phyloP scores from a whole-genome alignment of 2,797 vertebrate genomes.

The Sebastes taczanowskii region DNA sequence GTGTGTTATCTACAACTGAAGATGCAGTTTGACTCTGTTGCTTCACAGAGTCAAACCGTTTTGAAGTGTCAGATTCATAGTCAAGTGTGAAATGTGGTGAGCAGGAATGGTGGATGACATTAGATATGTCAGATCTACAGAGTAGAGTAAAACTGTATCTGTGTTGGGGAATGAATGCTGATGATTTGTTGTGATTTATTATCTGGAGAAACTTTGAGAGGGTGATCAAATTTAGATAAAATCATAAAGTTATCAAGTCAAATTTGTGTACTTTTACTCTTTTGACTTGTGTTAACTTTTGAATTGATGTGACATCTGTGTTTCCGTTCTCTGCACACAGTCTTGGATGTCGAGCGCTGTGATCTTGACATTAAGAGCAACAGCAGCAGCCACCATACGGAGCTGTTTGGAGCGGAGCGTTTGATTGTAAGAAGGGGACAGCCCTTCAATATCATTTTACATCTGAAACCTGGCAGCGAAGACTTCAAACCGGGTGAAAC shows the following conservation, averaged over 20 bases:
- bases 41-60: background rate
- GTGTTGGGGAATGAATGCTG: background rate
- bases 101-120: conserved; percentile 9
- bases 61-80: background rate
- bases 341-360: conserved; percentile 80
- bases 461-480: conserved; percentile 71
- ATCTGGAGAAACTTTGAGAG: background rate
- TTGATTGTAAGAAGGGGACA: conserved; percentile 89
- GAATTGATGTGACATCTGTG: background rate
- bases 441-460: conserved; percentile 83
- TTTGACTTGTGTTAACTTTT: background rate
- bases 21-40: background rate
- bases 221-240: background rate
- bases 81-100: conserved; percentile 22
- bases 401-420: conserved; percentile 57
- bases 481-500: conserved; percentile 71
- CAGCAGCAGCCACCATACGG: conserved; percentile 82
- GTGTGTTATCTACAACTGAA: background rate
- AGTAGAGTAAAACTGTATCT: background rate
- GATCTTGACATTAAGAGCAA: conserved; percentile 85
- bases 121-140: conserved; percentile 8
- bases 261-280: background rate
- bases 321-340: conserved; percentile 58
- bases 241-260: background rate
- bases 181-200: conserved; percentile 1